Conservation (phyloP, 2,113 vertebrate species). For the Proterorhinus semilunaris region DNA sequence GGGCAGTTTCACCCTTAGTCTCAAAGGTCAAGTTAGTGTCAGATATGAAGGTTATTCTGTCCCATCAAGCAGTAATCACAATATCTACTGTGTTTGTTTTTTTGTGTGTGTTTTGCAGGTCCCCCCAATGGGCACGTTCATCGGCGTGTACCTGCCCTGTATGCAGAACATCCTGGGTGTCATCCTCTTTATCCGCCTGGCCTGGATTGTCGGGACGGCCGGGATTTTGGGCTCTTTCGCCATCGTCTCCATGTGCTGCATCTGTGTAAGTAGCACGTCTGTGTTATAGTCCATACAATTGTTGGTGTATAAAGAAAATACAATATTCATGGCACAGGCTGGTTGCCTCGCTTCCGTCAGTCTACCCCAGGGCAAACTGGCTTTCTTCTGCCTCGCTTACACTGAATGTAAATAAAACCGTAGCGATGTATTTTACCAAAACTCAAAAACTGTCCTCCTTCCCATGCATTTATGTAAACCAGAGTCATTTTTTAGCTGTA, state of each 20-base stretch:
- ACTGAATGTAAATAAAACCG: too few relatives aligned
- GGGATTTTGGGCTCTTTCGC: constrained; percentile 90
- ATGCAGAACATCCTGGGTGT: constrained; percentile 97
- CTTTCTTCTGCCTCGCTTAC: too few relatives aligned
- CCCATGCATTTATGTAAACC: too few relatives aligned
- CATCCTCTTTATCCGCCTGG: constrained; percentile 92
- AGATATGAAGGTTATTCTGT: too few relatives aligned
- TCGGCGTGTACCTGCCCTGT: constrained; percentile 96
- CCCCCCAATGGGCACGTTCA: constrained; percentile 93
- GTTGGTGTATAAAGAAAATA: not conserved
- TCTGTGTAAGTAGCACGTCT: constrained; percentile 82
- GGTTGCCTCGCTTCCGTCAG: too few relatives aligned
- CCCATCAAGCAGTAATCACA: not conserved
- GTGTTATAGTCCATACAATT: not conserved
- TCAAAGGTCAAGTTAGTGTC: too few relatives aligned
- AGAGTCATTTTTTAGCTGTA: too few relatives aligned
- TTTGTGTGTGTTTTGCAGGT: constrained; percentile 66
- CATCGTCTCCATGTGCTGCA: constrained; percentile 91
- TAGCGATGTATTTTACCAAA: too few relatives aligned
- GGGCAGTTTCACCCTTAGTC: too few relatives aligned
- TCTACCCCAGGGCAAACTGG: too few relatives aligned
- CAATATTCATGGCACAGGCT: not conserved
- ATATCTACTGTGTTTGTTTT: not conserved
- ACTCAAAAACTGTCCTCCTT: too few relatives aligned
- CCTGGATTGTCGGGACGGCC: constrained; percentile 94